A percentile compares a stretch with the other conserved stretches of the same genome.
Evolutionary conservation across 1,140 invertebrate genomes (phyloP).

Genomic region (Heliconius eleuchia): DNA sequence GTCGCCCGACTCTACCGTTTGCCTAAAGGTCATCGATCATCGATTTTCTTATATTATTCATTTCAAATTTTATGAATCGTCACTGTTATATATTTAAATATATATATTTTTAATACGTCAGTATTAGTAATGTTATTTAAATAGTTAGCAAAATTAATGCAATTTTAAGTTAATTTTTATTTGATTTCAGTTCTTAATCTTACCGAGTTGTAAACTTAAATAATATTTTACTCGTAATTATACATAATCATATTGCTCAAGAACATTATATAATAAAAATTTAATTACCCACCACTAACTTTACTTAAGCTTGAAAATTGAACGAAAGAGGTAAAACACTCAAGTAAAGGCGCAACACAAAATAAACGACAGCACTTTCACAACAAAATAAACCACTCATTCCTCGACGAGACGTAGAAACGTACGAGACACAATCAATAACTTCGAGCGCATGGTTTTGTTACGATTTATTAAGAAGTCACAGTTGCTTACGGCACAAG

Average conservation of each 20-base stretch:
- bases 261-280: not conserved
- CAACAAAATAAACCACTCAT: slow-evolving; percentile 49
- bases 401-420: slow-evolving; percentile 40
- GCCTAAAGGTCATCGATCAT: slow-evolving; percentile 47
- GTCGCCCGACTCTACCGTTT: slow-evolving; percentile 40
- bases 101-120: no score
- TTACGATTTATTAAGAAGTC: slow-evolving; percentile 40
- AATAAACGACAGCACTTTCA: slow-evolving; percentile 51
- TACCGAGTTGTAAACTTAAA: no score
- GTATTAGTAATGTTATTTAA: no score
- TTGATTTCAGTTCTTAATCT: no score
- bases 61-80: not conserved
- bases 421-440: slow-evolving; percentile 40
- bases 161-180: no score
- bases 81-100: no score
- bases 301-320: slow-evolving; percentile 19
- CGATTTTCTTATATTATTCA: slow-evolving; percentile 35
- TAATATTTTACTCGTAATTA: no score
- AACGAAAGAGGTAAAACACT: slow-evolving; percentile 20
- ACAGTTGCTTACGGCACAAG: slow-evolving; percentile 55
- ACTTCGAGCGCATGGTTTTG: slow-evolving; percentile 44
- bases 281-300: slow-evolving; percentile 31
- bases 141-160: no score
- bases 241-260: not conserved
- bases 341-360: slow-evolving; percentile 17